phyloP scores from a whole-genome alignment of 2,113 vertebrate species.

The Paracanthobrama guichenoti region DNA sequence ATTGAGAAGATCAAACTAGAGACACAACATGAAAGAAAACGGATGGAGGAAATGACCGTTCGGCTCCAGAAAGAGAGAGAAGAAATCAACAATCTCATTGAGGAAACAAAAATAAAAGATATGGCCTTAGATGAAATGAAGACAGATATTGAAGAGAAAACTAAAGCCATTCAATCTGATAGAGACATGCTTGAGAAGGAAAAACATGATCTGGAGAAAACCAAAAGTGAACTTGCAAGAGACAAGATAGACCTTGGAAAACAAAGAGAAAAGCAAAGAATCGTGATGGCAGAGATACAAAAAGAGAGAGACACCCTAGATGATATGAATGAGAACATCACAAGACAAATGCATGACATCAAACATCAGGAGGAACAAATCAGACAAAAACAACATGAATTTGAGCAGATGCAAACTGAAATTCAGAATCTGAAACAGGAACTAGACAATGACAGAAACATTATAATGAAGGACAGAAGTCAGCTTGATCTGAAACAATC shows the following conservation, averaged over 20 bases:
- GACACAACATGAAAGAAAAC: neutral
- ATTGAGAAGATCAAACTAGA: constrained; percentile 37
- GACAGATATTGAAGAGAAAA: neutral
- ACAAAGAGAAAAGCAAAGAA: constrained; percentile 27
- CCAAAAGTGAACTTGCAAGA: neutral
- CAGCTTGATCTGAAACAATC: neutral
- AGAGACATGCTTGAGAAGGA: neutral
- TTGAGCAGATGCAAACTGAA: neutral
- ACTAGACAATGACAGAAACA: neutral
- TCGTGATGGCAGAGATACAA: constrained; percentile 44
- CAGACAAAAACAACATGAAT: neutral
- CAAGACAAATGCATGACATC: constrained; percentile 18
- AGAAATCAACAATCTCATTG: neutral
- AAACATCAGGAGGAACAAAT: constrained; percentile 56
- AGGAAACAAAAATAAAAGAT: neutral
- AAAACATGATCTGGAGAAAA: constrained; percentile 44
- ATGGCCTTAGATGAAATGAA: neutral
- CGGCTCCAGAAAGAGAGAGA: neutral
- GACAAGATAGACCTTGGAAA: neutral
- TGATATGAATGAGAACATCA: constrained; percentile 10
- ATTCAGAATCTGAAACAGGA: neutral
- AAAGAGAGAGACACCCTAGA: neutral
- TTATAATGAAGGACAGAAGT: neutral
- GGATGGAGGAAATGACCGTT: neutral
- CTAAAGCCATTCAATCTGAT: constrained; percentile 1